These are phyloP conservation scores for Dasyprocta punctata DNA, from an alignment of 2,113 vertebrate genomes.

Conservation along the genomic window DNA sequence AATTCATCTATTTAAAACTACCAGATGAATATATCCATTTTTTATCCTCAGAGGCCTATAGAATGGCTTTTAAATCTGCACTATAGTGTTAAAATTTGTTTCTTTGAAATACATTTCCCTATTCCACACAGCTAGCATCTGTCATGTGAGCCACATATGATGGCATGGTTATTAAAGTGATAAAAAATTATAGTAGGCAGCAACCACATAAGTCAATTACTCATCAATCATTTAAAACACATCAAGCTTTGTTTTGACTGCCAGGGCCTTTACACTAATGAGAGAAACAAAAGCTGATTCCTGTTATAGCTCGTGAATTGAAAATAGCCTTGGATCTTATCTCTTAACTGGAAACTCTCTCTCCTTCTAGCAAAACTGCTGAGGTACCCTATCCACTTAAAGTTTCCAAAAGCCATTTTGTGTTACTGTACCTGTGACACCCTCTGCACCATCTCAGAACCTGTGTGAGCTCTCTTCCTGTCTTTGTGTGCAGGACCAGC, in stretches of 20 bases:
- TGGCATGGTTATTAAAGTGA: constrained; percentile 51
- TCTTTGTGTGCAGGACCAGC: background rate
- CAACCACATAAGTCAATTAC: constrained; percentile 13
- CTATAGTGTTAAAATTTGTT: constrained; percentile 52
- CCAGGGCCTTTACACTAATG: constrained; percentile 33
- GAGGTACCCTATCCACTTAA: background rate
- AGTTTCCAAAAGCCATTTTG: background rate
- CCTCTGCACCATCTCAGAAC: background rate
- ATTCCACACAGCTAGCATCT: constrained; percentile 47
- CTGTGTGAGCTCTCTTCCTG: accelerated
- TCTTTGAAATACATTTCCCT: constrained; percentile 35
- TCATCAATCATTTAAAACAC: constrained; percentile 48
- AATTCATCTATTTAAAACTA: constrained; percentile 61
- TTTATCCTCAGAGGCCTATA: constrained; percentile 49
- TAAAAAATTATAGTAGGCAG: constrained; percentile 30
- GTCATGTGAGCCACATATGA: constrained; percentile 30
- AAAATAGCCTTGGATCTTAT: background rate
- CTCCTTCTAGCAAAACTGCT: no score
- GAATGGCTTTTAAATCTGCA: constrained; percentile 60
- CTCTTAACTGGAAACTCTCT: background rate
- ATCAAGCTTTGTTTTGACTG: constrained; percentile 23
- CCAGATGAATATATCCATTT: constrained; percentile 47
- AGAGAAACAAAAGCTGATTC: background rate
- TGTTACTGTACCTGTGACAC: accelerated
- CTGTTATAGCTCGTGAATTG: background rate